A percentile compares a stretch with the other conserved stretches of the same genome.
Conservation (phyloP, 2,888 invertebrate species). For the Amblyjoppa fuscipennis region DNA sequence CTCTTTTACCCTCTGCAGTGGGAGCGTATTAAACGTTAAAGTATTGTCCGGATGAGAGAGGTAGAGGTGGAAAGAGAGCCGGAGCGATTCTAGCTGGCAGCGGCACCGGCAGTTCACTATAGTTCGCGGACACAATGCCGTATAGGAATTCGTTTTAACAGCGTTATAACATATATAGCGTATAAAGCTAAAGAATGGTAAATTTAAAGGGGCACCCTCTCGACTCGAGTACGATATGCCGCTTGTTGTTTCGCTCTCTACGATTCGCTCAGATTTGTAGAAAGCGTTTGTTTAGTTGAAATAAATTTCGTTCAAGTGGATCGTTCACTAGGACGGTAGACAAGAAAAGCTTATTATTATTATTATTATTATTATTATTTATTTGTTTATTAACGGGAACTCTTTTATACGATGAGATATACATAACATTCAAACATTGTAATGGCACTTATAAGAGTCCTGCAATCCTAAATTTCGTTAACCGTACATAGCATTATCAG, state of each 20-base stretch:
- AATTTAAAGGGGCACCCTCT: conserved; percentile 38
- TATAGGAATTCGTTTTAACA: conserved; percentile 58
- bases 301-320: neutral
- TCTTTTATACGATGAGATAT: too few relatives aligned
- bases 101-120: conserved; percentile 36
- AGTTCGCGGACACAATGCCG: conserved; percentile 43
- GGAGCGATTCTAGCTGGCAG: conserved; percentile 18
- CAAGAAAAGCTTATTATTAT: neutral
- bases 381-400: too few relatives aligned
- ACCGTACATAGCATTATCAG: too few relatives aligned
- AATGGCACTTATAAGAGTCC: too few relatives aligned
- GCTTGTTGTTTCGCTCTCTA: conserved; percentile 26
- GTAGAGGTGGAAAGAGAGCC: conserved; percentile 41
- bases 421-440: too few relatives aligned
- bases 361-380: neutral
- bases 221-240: conserved; percentile 30
- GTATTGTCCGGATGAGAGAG: conserved; percentile 61
- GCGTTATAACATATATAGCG: conserved; percentile 34
- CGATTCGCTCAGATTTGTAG: neutral
- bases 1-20: conserved; percentile 45
- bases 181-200: conserved; percentile 34
- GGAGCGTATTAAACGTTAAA: conserved; percentile 69
- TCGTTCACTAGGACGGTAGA: neutral
- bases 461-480: too few relatives aligned
- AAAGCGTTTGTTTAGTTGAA: neutral